These are phyloP conservation scores for Eristalis intricaria DNA, from an alignment of 2,888 invertebrate genomes.

Conservation along the genomic window DNA sequence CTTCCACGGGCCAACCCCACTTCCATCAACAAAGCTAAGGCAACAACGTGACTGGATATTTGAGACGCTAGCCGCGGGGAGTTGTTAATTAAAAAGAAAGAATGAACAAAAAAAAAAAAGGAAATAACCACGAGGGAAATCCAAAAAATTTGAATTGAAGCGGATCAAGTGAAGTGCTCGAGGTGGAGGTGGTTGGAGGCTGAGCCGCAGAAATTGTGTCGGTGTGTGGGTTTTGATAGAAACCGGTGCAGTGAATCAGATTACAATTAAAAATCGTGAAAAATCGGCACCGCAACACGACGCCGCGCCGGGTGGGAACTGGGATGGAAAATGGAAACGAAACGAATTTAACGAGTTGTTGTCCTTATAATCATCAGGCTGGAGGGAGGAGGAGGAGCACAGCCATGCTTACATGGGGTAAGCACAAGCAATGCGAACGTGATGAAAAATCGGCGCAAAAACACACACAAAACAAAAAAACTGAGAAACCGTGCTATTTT, in stretches of 20 bases:
- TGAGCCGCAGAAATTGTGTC: background rate
- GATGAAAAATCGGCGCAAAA: background rate
- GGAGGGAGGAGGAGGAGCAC: background rate
- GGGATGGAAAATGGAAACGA: background rate
- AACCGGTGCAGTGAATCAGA: conserved; percentile 20
- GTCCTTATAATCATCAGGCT: background rate
- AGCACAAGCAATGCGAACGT: background rate
- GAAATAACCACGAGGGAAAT: background rate
- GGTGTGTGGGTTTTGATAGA: background rate
- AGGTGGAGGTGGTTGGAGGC: background rate
- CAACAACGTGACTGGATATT: background rate
- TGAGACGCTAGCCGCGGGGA: background rate
- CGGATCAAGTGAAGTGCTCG: background rate
- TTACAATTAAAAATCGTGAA: conserved; percentile 34
- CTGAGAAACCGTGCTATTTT: background rate
- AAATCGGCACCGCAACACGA: background rate
- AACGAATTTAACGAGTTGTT: conserved; percentile 46
- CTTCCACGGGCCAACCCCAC: background rate
- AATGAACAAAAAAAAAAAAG: background rate
- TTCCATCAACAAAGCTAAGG: background rate
- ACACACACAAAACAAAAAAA: background rate
- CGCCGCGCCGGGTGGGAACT: background rate
- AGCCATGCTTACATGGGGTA: background rate
- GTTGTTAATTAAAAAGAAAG: conserved; percentile 6
- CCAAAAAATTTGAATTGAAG: background rate